Base-by-base conservation (phyloP, 2,888 invertebrate genomes). In the Drosophila percnosoma region DNA sequence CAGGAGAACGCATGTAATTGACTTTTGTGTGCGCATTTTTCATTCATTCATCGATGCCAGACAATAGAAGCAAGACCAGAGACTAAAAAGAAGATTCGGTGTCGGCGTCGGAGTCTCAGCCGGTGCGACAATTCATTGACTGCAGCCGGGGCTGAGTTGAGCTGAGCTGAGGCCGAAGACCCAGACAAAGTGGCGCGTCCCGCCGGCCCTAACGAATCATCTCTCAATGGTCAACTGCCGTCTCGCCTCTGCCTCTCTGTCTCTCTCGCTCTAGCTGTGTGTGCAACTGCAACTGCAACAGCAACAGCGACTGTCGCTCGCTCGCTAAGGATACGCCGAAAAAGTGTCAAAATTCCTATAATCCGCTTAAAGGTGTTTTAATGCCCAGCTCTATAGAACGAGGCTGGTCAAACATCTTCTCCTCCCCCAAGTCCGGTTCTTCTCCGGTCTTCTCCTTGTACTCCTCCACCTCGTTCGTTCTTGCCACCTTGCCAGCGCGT, bases 341-440 rank as follows among this genome's bases (percentile, higher is more conserved):
- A 91, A 89, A 90, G 90, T 89, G 89, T 89, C 91, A 90, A 90
- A 90, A 90, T 89, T 90, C 89, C 70, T 83, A 83, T 90, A 90
- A 90, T 90, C 89, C 89, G 89, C 87, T 91, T 91, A 87, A 87
- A 91, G 90, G 89, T 90, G 89, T 89, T 87, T 87, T 83, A 87
- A 86, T 80, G 83, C 83, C 73, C 80, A 73, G 57, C 68, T 68
- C 68, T 68, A n/a, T 24, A 69, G 80, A 66, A 61, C 57, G 64
- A 69, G 72, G 82, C 74, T 60, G 86, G 87, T 86, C 83, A 78
- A 68, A 64, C 83, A 59, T 70, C 80, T 70, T 75, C 80, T 63
- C 48, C 68, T 57, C 40, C 54, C 42, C 38, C 34, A n/a, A 21
- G 18, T n/a, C 29, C 51, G 8, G 11, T 34, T n/a, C 36, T 49